phyloP scores from a whole-genome alignment of 2,888 invertebrate genomes.

The Drosophila colorata region DNA sequence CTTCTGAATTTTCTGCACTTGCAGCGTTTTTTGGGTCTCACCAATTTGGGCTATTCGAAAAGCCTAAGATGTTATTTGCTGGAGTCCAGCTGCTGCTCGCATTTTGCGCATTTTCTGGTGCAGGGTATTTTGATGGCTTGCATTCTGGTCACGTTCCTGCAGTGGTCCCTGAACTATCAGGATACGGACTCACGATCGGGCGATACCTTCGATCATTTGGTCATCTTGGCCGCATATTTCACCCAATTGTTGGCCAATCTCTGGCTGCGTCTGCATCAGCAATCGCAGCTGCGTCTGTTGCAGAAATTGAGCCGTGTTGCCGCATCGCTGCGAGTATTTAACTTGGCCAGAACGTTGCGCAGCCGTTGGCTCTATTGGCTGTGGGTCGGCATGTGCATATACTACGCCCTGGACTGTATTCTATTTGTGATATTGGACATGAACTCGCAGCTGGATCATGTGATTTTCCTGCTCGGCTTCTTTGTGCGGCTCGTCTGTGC shows the following conservation, averaged over 20 bases:
- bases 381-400: slow-evolving; percentile 27
- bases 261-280: slow-evolving; percentile 55
- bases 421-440: background rate
- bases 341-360: background rate
- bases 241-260: slow-evolving; percentile 48
- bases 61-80: slow-evolving; percentile 19
- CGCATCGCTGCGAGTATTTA: background rate
- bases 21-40: slow-evolving; percentile 61
- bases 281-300: slow-evolving; percentile 31
- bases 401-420: slow-evolving; percentile 13
- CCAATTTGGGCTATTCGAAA: slow-evolving; percentile 33
- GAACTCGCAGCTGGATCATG: background rate
- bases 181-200: slow-evolving; percentile 15
- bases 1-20: slow-evolving; percentile 40
- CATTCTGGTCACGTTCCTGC: slow-evolving; percentile 16
- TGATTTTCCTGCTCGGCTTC: slow-evolving; percentile 26
- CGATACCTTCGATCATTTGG: slow-evolving; percentile 45
- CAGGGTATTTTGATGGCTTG: slow-evolving; percentile 17
- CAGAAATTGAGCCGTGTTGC: slow-evolving; percentile 17
- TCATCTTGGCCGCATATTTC: slow-evolving; percentile 28
- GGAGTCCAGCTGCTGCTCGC: slow-evolving; percentile 12
- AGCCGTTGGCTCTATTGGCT: slow-evolving; percentile 34
- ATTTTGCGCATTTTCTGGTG: slow-evolving; percentile 3
- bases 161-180: slow-evolving; percentile 32
- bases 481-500: slow-evolving; percentile 32